Evolutionary conservation across 30 jellyfish, hydroid and myxozoan genomes (phyloP).

Genomic region (Chrysaora quinquecirrha): DNA sequence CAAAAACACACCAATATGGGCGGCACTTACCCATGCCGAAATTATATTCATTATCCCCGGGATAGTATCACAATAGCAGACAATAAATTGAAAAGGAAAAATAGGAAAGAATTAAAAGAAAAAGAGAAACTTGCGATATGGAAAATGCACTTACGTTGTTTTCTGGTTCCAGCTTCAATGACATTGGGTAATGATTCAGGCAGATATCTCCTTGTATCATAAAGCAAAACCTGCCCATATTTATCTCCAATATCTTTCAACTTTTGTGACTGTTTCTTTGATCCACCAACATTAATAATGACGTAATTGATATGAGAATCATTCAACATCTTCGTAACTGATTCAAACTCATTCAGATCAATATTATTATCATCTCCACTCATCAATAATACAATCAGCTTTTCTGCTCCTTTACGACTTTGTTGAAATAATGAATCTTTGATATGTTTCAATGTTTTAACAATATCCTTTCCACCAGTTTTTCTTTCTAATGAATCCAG

Average conservation of each 20-base stretch:
- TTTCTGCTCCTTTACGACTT: constrained; percentile 35
- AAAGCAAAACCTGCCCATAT: constrained; percentile 22
- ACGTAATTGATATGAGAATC: constrained; percentile 9
- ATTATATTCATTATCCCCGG: no score
- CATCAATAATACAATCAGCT: constrained; percentile 23
- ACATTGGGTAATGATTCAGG: constrained; percentile 59
- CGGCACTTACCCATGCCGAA: no score
- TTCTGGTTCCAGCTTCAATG: constrained; percentile 14
- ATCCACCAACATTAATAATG: constrained; percentile 30
- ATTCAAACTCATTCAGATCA: neutral
- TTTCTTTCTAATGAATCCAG: constrained; percentile 8
- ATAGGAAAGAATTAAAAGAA: no score
- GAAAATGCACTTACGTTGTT: neutral
- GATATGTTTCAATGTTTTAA: constrained; percentile 35
- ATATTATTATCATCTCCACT: constrained; percentile 11
- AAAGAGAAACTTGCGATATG: no score
- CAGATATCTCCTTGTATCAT: neutral
- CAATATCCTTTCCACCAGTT: constrained; percentile 27
- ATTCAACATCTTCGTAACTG: constrained; percentile 1
- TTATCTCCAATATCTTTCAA: neutral
- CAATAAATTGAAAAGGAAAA: no score
- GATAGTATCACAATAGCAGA: no score
- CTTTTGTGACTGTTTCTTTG: neutral
- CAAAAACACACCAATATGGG: no score
- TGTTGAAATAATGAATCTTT: constrained; percentile 1